Percentiles rank a stretch among this genome's conserved stretches.
Evolutionary conservation across 30 jellyfish, hydroid and myxozoan species (phyloP).

Genomic region (Aurelia aurita complex sp. Pacific): DNA sequence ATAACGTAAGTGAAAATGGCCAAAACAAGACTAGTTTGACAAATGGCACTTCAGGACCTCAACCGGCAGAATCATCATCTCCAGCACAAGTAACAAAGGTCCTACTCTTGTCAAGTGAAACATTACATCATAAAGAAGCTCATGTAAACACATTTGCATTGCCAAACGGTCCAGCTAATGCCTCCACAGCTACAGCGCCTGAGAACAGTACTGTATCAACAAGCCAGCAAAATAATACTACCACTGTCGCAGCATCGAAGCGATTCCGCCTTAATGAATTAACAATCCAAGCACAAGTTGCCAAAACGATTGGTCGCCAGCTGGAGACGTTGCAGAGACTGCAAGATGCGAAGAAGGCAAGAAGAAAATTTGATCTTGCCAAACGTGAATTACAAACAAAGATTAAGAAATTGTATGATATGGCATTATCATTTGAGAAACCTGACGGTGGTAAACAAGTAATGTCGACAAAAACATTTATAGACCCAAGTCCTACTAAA

Average conservation of each 20-base stretch:
- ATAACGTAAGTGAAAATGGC: not conserved
- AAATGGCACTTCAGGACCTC: not conserved
- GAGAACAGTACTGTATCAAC: not conserved
- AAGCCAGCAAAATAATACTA: not conserved
- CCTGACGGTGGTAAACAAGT: conserved; percentile 35
- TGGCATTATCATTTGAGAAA: conserved; percentile 84
- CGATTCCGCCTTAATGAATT: conserved; percentile 32
- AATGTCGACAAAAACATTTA: conserved; percentile 49
- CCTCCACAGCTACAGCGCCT: not conserved
- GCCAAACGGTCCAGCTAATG: conserved; percentile 5
- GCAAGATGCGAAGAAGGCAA: conserved; percentile 90
- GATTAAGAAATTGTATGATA: conserved; percentile 76
- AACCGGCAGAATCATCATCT: not conserved
- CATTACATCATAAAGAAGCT: conserved; percentile 9
- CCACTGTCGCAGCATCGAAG: conserved; percentile 5
- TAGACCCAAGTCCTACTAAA: conserved; percentile 20
- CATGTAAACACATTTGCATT: not conserved
- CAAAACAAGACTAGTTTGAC: not conserved
- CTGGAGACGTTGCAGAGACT: conserved; percentile 73
- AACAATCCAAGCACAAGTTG: conserved; percentile 33
- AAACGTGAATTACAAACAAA: conserved; percentile 80
- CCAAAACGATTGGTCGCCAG: conserved; percentile 51
- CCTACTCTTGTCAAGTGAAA: conserved; percentile 6
- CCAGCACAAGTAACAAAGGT: not conserved
- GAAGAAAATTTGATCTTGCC: conserved; percentile 79